Conservation (phyloP, 2,888 invertebrate species). For the Ecliptopera silaceata region DNA sequence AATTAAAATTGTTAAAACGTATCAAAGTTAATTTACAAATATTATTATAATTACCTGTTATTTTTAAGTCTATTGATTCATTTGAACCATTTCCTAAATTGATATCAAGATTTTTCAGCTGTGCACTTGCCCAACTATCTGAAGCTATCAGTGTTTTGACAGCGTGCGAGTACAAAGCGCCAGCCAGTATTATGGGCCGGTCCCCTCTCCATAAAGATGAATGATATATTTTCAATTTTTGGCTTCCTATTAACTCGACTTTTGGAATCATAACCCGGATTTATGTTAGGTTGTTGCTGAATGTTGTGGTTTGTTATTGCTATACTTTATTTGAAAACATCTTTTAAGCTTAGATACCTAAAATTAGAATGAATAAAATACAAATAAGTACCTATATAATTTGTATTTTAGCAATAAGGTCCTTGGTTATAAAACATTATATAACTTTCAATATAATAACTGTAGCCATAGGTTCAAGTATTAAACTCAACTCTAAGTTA, state of each 20-base stretch:
- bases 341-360: no score
- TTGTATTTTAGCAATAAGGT: no score
- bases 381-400: no score
- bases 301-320: conserved; percentile 17
- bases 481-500: no score
- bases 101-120: conserved; percentile 50
- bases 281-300: conserved; percentile 47
- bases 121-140: conserved; percentile 60
- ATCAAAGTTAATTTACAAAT: no score
- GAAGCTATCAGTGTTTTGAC: conserved; percentile 58
- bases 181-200: conserved; percentile 55
- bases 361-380: no score
- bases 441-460: no score
- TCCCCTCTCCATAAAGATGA: conserved; percentile 57
- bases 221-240: conserved; percentile 81
- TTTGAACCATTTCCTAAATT: conserved; percentile 27
- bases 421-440: no score
- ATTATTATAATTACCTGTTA: no score
- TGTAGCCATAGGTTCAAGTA: no score
- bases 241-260: conserved; percentile 62
- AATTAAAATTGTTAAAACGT: no score
- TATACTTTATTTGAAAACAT: background rate
- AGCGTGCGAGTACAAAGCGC: conserved; percentile 61
- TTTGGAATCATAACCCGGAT: conserved; percentile 65
- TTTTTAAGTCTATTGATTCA: background rate